Evolutionary conservation across 1,140 invertebrate species (phyloP), one percentile per base, ranked within the genome.

Genomic region (Drosophila bocki): DNA sequence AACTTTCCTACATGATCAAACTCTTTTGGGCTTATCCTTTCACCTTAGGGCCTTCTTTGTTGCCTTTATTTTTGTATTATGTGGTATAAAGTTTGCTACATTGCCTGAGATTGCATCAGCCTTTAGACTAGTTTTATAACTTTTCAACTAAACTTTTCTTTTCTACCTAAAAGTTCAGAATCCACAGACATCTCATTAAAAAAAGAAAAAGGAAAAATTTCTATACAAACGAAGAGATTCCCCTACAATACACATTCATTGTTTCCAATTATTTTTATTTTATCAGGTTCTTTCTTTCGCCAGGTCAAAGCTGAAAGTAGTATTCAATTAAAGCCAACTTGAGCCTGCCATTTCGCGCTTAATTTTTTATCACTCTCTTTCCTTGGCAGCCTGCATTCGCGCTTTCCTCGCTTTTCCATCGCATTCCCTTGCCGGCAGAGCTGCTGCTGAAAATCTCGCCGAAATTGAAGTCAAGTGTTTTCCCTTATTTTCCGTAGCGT

Each of bases 401-500:
- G 15, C 17, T n/a, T 65, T 51, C n/a, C 17, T 26, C 15, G 13
- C 22, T 11, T 26, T 35, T 33, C 35, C 35, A 8, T 32, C 15
- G 15, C 12, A 13, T 26, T 35, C 37, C 33, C 41, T 32, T 26
- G 22, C 12, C 44, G 57, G 42, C 42, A 35, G 37, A 59, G 29
- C 54, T 77, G 51, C 19, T 37, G 51, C 32, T 42, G 74, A 69
- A 68, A 77, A 68, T 77, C 74, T 77, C 57, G 75, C 62, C 51
- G 42, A 68, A 77, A 77, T 77, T 77, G 57, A 39, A 77, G 75
- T 77, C 75, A 77, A 77, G 75, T 77, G 75, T 69, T 77, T 77
- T 77, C n/a, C 29, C 54, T 59, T 72, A 71, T 70, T 70, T 72
- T 70, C 44, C 32, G 35, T 37, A 35, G 45, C 54, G 39, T 71